phyloP scores from a whole-genome alignment of 2,113 vertebrate species.

The Semicossyphus pulcher region DNA sequence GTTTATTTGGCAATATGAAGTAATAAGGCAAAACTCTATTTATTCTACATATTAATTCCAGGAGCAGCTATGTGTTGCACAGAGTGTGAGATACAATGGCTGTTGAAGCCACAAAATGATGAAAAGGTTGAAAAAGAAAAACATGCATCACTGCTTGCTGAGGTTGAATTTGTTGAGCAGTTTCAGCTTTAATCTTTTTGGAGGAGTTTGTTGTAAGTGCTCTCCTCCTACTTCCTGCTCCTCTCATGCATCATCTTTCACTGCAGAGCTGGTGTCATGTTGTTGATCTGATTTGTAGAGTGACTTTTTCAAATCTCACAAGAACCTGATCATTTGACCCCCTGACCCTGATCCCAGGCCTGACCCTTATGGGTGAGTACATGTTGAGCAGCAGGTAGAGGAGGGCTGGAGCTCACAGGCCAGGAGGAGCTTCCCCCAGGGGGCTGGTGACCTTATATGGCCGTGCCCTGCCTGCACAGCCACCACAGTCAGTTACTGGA shows the following conservation, averaged over 20 bases:
- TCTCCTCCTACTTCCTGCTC: not conserved
- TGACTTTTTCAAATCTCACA: not conserved
- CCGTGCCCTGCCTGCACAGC: not conserved
- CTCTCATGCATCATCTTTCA: not conserved
- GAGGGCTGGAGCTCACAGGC: not conserved
- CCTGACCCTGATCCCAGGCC: not conserved
- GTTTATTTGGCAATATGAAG: too few species aligned
- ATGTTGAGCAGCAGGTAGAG: not conserved
- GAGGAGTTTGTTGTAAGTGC: not conserved
- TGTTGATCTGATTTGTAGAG: not conserved
- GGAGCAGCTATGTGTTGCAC: too few species aligned
- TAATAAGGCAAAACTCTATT: too few species aligned
- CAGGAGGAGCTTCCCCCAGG: constrained; percentile 15
- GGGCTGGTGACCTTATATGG: constrained; percentile 67
- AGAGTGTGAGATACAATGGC: too few species aligned
- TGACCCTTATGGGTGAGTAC: not conserved
- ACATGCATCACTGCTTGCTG: too few species aligned
- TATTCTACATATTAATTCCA: too few species aligned
- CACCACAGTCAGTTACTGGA: constrained; percentile 20
- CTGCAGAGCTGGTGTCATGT: not conserved
- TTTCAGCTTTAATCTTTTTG: too few species aligned
- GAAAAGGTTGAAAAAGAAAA: too few species aligned
- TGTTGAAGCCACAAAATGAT: too few species aligned
- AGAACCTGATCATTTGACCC: not conserved
- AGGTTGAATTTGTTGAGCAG: too few species aligned